Conservation (phyloP, 2,797 vertebrate species). For the Babyrousa celebensis region DNA sequence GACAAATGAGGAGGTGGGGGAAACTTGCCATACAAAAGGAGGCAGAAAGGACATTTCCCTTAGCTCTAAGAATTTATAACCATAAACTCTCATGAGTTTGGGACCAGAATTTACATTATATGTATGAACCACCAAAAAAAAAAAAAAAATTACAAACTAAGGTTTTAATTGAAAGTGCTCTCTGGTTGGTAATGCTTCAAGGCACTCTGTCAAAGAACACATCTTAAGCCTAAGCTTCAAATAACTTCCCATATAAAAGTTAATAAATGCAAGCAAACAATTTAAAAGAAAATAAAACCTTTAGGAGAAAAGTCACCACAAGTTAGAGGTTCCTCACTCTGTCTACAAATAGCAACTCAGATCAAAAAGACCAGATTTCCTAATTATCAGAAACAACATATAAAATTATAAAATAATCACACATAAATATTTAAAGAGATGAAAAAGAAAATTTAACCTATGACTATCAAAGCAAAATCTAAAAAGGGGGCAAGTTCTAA, state of each 20-base stretch:
- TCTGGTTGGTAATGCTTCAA: background rate
- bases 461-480: background rate
- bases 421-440: slow-evolving; percentile 24
- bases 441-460: background rate
- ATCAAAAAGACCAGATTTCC: slow-evolving; percentile 3
- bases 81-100: background rate
- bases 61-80: background rate
- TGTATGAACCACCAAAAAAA: background rate
- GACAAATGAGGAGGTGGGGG: background rate
- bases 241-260: background rate
- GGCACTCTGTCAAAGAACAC: background rate
- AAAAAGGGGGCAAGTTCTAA: background rate
- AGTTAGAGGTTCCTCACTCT: background rate
- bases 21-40: background rate
- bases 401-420: slow-evolving; percentile 46
- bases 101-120: background rate
- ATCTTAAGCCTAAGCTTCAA: background rate
- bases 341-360: background rate
- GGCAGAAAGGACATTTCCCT: background rate
- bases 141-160: background rate
- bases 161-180: background rate
- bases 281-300: background rate
- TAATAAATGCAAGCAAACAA: background rate
- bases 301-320: background rate
- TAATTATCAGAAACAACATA: background rate